These are phyloP conservation scores for Esperia sulphurella DNA, from an alignment of 2,888 invertebrate genomes.

Conservation along the genomic window DNA sequence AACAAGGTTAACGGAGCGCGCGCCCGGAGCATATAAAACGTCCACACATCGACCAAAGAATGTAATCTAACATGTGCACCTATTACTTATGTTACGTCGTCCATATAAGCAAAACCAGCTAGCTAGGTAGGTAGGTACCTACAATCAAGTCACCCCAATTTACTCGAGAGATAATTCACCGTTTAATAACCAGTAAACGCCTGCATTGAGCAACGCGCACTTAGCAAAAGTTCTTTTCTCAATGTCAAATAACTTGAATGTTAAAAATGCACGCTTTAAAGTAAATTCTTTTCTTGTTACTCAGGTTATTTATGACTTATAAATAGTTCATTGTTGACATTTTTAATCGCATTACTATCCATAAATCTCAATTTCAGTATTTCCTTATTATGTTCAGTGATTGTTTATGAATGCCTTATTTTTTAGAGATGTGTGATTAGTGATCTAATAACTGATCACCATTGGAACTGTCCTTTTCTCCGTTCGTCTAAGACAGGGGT, in stretches of 20 bases:
- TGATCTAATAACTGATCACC: too few species aligned
- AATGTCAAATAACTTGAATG: slow-evolving; percentile 1
- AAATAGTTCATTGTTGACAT: too few species aligned
- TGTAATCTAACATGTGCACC: slow-evolving; percentile 20
- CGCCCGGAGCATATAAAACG: slow-evolving; percentile 47
- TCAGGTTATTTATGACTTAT: neutral
- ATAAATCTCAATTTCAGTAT: neutral
- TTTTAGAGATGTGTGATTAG: too few species aligned
- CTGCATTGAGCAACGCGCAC: slow-evolving; percentile 3
- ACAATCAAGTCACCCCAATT: slow-evolving; percentile 12
- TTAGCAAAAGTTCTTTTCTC: slow-evolving; percentile 1
- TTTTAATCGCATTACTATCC: neutral
- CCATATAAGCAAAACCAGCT: slow-evolving; percentile 5
- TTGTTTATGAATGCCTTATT: neutral
- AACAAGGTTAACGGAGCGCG: slow-evolving; percentile 60
- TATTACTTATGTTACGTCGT: slow-evolving; percentile 11
- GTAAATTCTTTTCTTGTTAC: neutral
- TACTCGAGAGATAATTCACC: slow-evolving; percentile 12
- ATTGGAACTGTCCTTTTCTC: too few species aligned
- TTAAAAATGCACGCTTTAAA: neutral
- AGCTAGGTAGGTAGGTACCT: slow-evolving; percentile 5
- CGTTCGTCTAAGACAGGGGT: too few species aligned
- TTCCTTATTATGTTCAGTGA: slow-evolving; percentile 2
- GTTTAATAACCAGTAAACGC: slow-evolving; percentile 8
- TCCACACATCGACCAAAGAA: slow-evolving; percentile 30